Evolutionary conservation across 2,888 invertebrate genomes (phyloP), one percentile per base, ranked within the genome.

Genomic region (Pediacus dermestoides): DNA sequence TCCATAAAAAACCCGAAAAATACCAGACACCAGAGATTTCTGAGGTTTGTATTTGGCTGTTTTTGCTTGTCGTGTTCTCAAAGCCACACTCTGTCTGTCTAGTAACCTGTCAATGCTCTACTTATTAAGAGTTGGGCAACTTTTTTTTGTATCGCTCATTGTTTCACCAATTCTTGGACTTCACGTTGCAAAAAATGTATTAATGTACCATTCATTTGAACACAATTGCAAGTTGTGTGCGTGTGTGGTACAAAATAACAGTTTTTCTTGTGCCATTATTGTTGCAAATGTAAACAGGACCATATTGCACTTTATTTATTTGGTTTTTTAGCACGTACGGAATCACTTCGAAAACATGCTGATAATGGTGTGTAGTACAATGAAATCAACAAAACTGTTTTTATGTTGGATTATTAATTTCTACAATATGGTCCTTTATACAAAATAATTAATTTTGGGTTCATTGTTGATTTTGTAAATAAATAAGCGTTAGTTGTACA

Each of bases 161-260:
- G 59, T 60, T 63, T 63, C 59, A 54, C 52, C 59, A 57, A 58
- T 65, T 63, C 63, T 60, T 57, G 52, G 63, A 64, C 54, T 52
- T 55, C 55, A 49, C 50, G 41, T 43, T 34, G 44, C 53, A 62
- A 64, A 62, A 64, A 63, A 57, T 52, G 47, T 53, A 62, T 62
- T 63, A 62, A 63, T 63, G 63, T 59, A 60, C 61, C 61, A 62
- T 64, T 63, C 64, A 64, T 64, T 64, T 63, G 52, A 63, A 64
- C 60, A 64, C 63, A 65, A 65, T 64, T 58, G 63, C 62, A 43
- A 57, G 55, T 51, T 60, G 61, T 61, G 61, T 59, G 57, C 55
- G n/a, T n/a, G 53, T 52, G 53, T 49, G 44, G 45, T 44, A 35
- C 44, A 48, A 50, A 52, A 52, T 48, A 48, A 51, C 42, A 42